Evolutionary conservation across 2,113 vertebrate genomes (phyloP), one percentile per base, ranked within the genome.

Genomic region (Thinocorus orbignyianus): DNA sequence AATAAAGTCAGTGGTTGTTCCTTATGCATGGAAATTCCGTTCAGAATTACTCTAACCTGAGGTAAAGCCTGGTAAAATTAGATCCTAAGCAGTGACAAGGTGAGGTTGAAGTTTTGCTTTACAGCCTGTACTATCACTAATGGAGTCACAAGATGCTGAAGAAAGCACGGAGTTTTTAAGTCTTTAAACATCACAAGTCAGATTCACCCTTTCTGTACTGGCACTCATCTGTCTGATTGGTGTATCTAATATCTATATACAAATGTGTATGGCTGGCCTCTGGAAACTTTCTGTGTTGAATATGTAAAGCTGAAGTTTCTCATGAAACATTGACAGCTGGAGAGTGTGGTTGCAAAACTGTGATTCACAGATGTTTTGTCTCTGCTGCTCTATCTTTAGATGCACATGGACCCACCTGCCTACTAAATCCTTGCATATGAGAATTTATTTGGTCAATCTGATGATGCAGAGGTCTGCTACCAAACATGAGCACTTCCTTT

Each of bases 391-490:
- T 2, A 14, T 58, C 37, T 86, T 31, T 42, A 49, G 33, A 37
- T 2, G 8, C 66, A n/a, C 9, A 1, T 0, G 30, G n/a, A 5
- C 11, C 76, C 20, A 30, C 5, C 20, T 23, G 22, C 23, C 58
- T 7, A n/a, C 17, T 31, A 31, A 58, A 65, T 28, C 31, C 15
- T 57, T 18, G 23, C 15, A 37, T 24, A 42, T 79, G 72, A 70
- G 42, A 78, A 41, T 58, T 51, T 33, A 16, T n/a, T 74, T 1
- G 2, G 31, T 70, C 49, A 81, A 1, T 39, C 6, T 0, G 0
- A 35, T 51, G 60, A n/a, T 25, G 46, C 5, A 33, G 64, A 83
- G n/a, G 13, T 33, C 76, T 58, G 20, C 46, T 24, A 28, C 13
- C 52, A 72, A 74, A 55, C 20, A 9, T 31, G 35, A 74, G 31